These are phyloP conservation scores for Taeniopygia guttata DNA, from an alignment of 2,797 vertebrate genomes.

Conservation along the genomic window DNA sequence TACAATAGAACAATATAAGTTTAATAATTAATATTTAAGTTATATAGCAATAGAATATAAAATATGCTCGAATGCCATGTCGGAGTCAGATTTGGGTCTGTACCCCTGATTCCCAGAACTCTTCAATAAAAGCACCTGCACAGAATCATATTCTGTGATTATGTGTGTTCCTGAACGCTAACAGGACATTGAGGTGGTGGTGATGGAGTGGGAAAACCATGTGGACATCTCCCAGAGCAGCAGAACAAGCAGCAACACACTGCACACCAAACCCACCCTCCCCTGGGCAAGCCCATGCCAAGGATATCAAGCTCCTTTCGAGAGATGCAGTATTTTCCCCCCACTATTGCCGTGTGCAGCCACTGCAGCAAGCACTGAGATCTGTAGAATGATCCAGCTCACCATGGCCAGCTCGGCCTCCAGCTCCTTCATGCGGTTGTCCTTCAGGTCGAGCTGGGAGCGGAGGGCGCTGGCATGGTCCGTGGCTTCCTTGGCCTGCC, in stretches of 20 bases:
- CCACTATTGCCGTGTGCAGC: fast-evolving
- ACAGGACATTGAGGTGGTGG: background rate
- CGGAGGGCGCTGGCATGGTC: constrained; percentile 89
- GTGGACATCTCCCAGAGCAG: fast-evolving
- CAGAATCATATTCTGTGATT: too few species aligned
- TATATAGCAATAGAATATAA: too few species aligned
- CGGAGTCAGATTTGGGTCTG: too few species aligned
- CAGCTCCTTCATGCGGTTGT: constrained; percentile 97
- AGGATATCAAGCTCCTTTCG: background rate
- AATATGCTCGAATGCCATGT: too few species aligned
- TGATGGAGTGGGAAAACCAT: fast-evolving
- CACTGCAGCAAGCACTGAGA: background rate
- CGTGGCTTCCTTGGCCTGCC: constrained; percentile 93
- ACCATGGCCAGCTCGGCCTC: constrained; percentile 98
- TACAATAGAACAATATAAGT: too few species aligned
- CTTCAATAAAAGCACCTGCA: too few species aligned
- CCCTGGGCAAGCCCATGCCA: background rate
- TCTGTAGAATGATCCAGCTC: constrained; percentile 7
- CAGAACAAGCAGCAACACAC: background rate
- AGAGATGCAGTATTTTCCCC: background rate
- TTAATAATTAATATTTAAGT: too few species aligned
- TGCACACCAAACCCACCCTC: background rate
- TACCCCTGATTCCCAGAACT: too few species aligned
- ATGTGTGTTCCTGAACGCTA: too few species aligned
- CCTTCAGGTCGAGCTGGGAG: constrained; percentile 94